Evolutionary conservation across 2,888 invertebrate genomes (phyloP).

Genomic region (Lasioglossum lativentre): DNA sequence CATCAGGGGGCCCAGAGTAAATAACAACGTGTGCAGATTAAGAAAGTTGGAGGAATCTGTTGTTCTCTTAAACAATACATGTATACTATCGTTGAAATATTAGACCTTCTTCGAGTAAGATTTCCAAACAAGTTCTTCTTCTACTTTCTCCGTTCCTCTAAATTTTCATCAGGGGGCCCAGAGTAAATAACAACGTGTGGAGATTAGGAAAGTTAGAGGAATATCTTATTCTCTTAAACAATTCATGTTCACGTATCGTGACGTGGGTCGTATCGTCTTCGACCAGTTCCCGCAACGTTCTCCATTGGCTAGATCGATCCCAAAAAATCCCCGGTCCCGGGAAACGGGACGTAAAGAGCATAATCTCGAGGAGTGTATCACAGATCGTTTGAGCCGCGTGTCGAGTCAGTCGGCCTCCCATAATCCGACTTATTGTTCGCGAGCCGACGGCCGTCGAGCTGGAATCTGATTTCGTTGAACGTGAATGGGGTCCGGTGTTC

Average conservation of each 20-base stretch:
- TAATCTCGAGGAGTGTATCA: slow-evolving; percentile 43
- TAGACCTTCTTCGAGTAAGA: too few relatives aligned
- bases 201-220: not conserved
- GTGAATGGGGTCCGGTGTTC: slow-evolving; percentile 16
- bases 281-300: not conserved
- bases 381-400: slow-evolving; percentile 34
- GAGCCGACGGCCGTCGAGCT: slow-evolving; percentile 50
- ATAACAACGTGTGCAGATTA: not conserved
- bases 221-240: too few relatives aligned
- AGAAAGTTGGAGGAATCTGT: not conserved
- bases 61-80: too few relatives aligned
- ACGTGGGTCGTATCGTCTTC: too few relatives aligned
- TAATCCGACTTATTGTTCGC: slow-evolving; percentile 65
- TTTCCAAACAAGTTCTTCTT: too few relatives aligned
- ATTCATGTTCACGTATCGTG: too few relatives aligned
- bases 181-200: not conserved
- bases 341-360: not conserved
- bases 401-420: slow-evolving; percentile 19
- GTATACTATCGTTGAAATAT: too few relatives aligned
- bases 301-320: not conserved
- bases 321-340: not conserved
- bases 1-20: not conserved
- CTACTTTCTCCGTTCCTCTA: not conserved
- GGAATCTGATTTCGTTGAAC: slow-evolving; percentile 59
- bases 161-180: not conserved